These are phyloP conservation scores for Leistus spinibarbis DNA, from an alignment of 2,888 invertebrate species.

Conservation along the genomic window DNA sequence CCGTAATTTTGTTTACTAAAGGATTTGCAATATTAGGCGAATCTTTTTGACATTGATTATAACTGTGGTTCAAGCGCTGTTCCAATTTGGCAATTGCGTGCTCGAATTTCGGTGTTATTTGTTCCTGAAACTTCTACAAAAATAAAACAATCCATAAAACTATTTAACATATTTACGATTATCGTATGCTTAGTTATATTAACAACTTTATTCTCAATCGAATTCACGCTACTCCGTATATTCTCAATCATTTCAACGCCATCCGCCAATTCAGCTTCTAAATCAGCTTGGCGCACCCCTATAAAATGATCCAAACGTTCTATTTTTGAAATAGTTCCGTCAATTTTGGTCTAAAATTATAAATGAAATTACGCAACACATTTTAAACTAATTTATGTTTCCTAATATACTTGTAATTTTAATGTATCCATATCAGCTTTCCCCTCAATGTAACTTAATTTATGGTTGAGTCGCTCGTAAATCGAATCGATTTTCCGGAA, in stretches of 20 bases:
- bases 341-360: slow-evolving; percentile 49
- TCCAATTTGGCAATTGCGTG: slow-evolving; percentile 8
- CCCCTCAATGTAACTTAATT: slow-evolving; percentile 54
- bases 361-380: neutral
- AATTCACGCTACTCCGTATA: slow-evolving; percentile 48
- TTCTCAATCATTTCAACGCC: slow-evolving; percentile 53
- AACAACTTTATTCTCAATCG: slow-evolving; percentile 48
- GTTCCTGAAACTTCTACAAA: neutral
- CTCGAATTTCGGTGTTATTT: neutral
- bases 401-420: slow-evolving; percentile 55
- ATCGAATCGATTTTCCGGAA: slow-evolving; percentile 55
- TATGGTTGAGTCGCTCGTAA: slow-evolving; percentile 56
- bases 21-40: slow-evolving; percentile 7
- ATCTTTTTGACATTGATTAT: slow-evolving; percentile 17
- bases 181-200: slow-evolving; percentile 48
- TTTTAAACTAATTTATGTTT: neutral
- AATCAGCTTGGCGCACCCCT: slow-evolving; percentile 51
- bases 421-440: slow-evolving; percentile 52
- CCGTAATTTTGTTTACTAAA: slow-evolving; percentile 10
- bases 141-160: neutral
- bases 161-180: slow-evolving; percentile 46
- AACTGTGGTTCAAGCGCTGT: slow-evolving; percentile 19
- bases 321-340: slow-evolving; percentile 45
- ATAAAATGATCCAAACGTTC: slow-evolving; percentile 53
- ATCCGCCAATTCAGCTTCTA: slow-evolving; percentile 53